These are phyloP conservation scores for Charaxes varanes DNA, from an alignment of 1,140 invertebrate genomes.

Conservation along the genomic window DNA sequence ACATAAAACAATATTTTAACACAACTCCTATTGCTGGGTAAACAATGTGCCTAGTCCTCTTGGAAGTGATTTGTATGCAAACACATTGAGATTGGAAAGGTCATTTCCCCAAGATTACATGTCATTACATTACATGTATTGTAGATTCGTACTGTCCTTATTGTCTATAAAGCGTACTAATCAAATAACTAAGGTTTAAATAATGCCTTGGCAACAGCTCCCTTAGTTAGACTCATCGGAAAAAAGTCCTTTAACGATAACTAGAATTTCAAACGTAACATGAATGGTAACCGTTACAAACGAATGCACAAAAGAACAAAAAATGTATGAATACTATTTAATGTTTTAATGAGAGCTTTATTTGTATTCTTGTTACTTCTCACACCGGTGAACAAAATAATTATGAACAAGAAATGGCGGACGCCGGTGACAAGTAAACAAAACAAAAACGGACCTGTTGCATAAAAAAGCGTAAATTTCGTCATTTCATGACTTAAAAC, in stretches of 20 bases:
- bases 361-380: conserved; percentile 6
- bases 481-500: conserved; percentile 63
- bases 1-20: too few species aligned
- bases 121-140: not conserved
- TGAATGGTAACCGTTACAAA: conserved; percentile 3
- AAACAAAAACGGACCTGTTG: conserved; percentile 72
- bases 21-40: not conserved
- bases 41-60: not conserved
- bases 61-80: conserved; percentile 2
- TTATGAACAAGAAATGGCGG: conserved; percentile 66
- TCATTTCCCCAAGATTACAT: conserved; percentile 4
- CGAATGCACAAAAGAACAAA: conserved; percentile 5
- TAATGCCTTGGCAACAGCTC: not conserved
- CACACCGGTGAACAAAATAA: conserved; percentile 51
- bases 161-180: not conserved
- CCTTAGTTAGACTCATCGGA: conserved; percentile 1
- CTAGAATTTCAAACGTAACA: conserved; percentile 5
- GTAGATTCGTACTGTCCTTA: not conserved
- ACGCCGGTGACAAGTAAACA: conserved; percentile 74
- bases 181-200: not conserved
- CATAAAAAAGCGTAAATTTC: conserved; percentile 45
- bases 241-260: conserved; percentile 11
- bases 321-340: conserved; percentile 10
- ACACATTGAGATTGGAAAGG: conserved; percentile 4
- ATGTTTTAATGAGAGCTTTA: conserved; percentile 3